These are phyloP conservation scores for Zapus hudsonius DNA, from an alignment of 2,113 vertebrate species.

Conservation along the genomic window DNA sequence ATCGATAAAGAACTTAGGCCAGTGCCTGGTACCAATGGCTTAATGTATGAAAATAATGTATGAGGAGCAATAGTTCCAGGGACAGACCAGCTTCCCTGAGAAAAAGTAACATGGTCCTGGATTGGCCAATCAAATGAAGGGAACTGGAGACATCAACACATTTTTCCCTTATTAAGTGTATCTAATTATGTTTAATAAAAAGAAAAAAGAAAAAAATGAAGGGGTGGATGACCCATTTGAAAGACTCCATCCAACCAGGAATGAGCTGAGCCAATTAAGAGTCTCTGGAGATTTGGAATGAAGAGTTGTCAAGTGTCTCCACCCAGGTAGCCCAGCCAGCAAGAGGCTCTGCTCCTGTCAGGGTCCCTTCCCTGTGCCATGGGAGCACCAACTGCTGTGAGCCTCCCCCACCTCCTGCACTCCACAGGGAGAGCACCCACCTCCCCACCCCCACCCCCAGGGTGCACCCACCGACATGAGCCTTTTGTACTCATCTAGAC, in stretches of 20 bases:
- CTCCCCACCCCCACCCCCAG: accelerated
- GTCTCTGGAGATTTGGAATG: neutral
- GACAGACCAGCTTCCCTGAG: neutral
- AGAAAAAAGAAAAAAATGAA: too few relatives aligned
- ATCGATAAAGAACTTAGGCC: neutral
- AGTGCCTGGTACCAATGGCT: neutral
- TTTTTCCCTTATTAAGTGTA: too few relatives aligned
- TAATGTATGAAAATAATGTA: neutral
- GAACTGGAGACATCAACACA: too few relatives aligned
- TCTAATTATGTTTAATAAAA: too few relatives aligned
- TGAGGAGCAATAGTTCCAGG: neutral
- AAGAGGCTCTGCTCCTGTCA: accelerated
- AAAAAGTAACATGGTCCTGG: accelerated
- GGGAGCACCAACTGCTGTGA: neutral
- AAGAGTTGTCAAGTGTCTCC: neutral
- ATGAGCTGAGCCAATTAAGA: neutral
- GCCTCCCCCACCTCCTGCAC: neutral
- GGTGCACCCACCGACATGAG: slow-evolving; percentile 93
- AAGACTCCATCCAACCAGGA: neutral
- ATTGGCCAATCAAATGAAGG: too few relatives aligned
- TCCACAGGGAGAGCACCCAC: neutral
- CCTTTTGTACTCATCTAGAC: slow-evolving; percentile 97
- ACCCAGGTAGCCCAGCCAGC: neutral
- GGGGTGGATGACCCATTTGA: neutral
- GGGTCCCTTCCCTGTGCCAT: neutral